These are phyloP conservation scores for Petrolisthes cinctipes DNA, from an alignment of 2,888 invertebrate species.

Conservation along the genomic window DNA sequence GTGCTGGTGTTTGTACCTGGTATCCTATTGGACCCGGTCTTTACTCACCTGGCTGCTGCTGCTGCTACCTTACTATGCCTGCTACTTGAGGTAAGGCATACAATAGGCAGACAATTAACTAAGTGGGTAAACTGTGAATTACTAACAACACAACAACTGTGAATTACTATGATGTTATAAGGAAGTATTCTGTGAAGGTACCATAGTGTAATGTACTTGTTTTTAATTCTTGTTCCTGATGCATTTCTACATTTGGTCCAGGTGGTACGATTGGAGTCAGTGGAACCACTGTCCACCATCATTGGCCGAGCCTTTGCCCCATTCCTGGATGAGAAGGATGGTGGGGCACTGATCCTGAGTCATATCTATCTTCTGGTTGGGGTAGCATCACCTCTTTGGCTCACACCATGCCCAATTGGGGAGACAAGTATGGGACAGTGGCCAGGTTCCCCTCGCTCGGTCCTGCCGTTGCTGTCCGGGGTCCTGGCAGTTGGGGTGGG, in stretches of 20 bases:
- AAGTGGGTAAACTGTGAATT: too few species aligned
- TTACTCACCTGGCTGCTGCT: conserved; percentile 84
- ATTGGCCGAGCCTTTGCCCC: conserved; percentile 80
- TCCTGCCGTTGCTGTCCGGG: conserved; percentile 81
- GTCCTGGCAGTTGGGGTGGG: conserved; percentile 90
- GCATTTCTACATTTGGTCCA: conserved; percentile 68
- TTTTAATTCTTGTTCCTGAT: too few species aligned
- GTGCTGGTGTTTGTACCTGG: conserved; percentile 86
- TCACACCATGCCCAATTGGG: conserved; percentile 70
- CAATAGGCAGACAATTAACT: not conserved
- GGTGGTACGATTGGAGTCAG: conserved; percentile 79
- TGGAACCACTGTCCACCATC: conserved; percentile 78
- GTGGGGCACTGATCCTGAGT: conserved; percentile 83
- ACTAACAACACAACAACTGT: too few species aligned
- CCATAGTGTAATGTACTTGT: too few species aligned
- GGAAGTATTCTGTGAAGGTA: too few species aligned
- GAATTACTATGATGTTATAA: too few species aligned
- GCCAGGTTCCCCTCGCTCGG: conserved; percentile 68
- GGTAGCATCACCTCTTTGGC: conserved; percentile 84
- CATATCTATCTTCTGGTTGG: conserved; percentile 90
- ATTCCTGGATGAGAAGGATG: conserved; percentile 91
- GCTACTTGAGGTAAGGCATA: conserved; percentile 78
- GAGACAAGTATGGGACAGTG: conserved; percentile 4
- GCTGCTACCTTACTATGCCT: conserved; percentile 80
- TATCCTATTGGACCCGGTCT: conserved; percentile 77